Percentiles rank a stretch among this genome's conserved stretches.
These are phyloP conservation scores for Kradibia gibbosae DNA, from an alignment of 1,140 invertebrate genomes.

Conservation along the genomic window DNA sequence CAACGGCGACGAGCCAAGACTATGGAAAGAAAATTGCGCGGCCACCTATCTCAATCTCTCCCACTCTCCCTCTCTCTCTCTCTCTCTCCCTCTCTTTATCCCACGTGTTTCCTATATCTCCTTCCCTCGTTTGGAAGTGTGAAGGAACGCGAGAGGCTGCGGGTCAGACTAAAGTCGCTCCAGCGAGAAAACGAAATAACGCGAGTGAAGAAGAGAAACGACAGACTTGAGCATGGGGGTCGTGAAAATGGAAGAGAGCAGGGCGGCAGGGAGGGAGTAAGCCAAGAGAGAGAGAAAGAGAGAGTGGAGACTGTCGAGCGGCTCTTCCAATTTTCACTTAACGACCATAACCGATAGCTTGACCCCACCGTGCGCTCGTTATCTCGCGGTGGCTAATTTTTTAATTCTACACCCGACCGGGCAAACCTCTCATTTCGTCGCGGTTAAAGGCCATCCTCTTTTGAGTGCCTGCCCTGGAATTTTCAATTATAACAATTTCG, in stretches of 20 bases:
- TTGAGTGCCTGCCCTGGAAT: conserved; percentile 52
- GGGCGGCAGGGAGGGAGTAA: not conserved
- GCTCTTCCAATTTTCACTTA: conserved; percentile 46
- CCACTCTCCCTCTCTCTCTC: not conserved
- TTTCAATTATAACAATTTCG: conserved; percentile 62
- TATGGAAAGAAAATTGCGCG: conserved; percentile 67
- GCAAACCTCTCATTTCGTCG: conserved; percentile 21
- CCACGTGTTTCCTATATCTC: not conserved
- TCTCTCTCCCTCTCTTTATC: not conserved
- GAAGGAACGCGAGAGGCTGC: not conserved
- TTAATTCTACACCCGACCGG: conserved; percentile 39
- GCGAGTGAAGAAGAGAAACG: not conserved
- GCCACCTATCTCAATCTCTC: conserved; percentile 56
- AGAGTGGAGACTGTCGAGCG: not conserved
- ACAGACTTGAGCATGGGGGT: not conserved
- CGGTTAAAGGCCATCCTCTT: conserved; percentile 23
- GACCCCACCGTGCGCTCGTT: conserved; percentile 21
- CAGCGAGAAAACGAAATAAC: not conserved
- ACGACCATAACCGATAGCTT: conserved; percentile 46
- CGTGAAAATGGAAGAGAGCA: not conserved
- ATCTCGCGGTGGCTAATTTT: conserved; percentile 48
- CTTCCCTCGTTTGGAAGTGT: not conserved
- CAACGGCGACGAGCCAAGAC: conserved; percentile 36
- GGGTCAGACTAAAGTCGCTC: conserved; percentile 18
- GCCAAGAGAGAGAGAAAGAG: not conserved